Conservation (phyloP, 1,140 invertebrate genomes). For the Ylistrum balloti region DNA sequence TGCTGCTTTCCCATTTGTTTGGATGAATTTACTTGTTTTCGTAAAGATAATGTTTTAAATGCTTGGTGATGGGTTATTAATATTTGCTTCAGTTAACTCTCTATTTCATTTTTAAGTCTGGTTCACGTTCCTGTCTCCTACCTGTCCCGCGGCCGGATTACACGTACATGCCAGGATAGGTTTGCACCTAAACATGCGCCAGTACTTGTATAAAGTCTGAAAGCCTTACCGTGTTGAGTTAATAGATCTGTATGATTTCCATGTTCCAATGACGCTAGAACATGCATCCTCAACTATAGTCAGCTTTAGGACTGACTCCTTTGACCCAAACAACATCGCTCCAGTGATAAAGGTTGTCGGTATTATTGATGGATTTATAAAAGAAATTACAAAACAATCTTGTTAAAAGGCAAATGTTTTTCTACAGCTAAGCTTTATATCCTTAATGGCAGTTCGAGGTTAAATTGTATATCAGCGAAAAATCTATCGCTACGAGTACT, state of each 20-base stretch:
- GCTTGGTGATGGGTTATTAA: too few relatives aligned
- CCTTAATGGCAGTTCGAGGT: too few relatives aligned
- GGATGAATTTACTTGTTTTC: too few relatives aligned
- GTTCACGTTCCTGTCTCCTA: too few relatives aligned
- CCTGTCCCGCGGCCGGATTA: background rate
- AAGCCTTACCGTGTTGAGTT: background rate
- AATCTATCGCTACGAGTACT: too few relatives aligned
- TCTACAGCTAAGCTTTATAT: too few relatives aligned
- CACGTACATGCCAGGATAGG: background rate
- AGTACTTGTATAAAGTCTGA: background rate
- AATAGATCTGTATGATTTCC: background rate
- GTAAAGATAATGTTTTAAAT: too few relatives aligned
- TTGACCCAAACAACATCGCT: background rate
- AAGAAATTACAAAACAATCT: background rate
- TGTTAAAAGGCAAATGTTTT: background rate
- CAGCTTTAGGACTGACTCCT: background rate
- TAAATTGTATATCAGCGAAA: too few relatives aligned
- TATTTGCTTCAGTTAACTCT: too few relatives aligned
- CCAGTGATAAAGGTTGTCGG: background rate
- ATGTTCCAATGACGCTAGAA: background rate
- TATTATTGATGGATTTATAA: background rate
- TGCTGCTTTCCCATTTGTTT: too few relatives aligned
- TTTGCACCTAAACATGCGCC: background rate
- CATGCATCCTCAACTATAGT: background rate
- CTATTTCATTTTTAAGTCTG: too few relatives aligned